These are phyloP conservation scores for Silurus lanzhouensis DNA, from an alignment of 2,797 vertebrate species.

Conservation along the genomic window DNA sequence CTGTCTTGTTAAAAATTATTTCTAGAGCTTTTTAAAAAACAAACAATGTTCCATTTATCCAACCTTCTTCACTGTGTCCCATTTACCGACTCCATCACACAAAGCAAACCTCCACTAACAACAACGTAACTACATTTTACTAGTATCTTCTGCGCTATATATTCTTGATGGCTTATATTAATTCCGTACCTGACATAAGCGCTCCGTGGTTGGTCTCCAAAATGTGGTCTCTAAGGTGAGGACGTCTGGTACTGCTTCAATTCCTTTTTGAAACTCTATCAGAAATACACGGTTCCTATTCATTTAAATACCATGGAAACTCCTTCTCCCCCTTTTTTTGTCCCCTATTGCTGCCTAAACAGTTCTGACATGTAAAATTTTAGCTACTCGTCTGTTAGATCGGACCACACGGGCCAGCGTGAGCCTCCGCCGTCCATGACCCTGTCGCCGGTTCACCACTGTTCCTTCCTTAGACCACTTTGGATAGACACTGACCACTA, in stretches of 20 bases:
- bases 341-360: no score
- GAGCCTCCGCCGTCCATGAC: no score
- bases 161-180: neutral
- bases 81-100: neutral
- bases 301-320: neutral
- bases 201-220: neutral
- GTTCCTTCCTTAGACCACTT: no score
- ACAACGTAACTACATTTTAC: neutral
- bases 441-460: no score
- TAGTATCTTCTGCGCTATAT: neutral
- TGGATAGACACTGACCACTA: no score
- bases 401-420: no score
- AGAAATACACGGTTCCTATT: constrained; percentile 1
- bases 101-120: neutral
- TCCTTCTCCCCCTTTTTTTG: neutral
- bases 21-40: neutral
- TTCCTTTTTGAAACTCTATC: constrained; percentile 19
- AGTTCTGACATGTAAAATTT: no score
- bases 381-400: no score
- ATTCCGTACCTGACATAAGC: constrained; percentile 23
- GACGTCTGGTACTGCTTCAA: neutral
- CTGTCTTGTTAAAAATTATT: neutral
- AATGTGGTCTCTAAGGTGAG: neutral
- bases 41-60: neutral
- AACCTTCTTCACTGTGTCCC: neutral